Conservation (phyloP, 2,113 vertebrate species). For the Telmatochromis sp. region DNA sequence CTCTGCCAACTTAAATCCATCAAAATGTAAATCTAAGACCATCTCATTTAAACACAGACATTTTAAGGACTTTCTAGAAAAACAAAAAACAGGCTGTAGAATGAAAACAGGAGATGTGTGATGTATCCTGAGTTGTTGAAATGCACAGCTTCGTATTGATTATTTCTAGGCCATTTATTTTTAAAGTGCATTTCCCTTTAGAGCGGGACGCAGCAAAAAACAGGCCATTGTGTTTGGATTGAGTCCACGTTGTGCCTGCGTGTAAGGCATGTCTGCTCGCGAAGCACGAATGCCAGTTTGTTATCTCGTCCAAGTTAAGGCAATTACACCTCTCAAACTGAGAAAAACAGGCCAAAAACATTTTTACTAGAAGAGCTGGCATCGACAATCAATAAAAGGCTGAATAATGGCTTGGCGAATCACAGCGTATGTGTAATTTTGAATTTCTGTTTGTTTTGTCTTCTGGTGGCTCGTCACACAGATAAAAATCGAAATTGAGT, state of each 20-base stretch:
- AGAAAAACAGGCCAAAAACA: background rate
- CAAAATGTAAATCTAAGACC: background rate
- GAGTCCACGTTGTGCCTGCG: background rate
- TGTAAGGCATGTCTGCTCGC: background rate
- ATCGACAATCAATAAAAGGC: background rate
- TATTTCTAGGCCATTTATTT: slow-evolving; percentile 58
- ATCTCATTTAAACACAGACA: background rate
- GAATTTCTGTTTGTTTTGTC: background rate
- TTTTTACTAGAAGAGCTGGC: background rate
- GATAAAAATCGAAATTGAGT: background rate
- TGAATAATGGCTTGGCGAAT: background rate
- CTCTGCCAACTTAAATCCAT: background rate
- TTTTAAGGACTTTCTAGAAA: background rate
- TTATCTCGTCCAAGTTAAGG: background rate
- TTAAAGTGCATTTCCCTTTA: slow-evolving; percentile 35
- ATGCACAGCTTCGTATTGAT: slow-evolving; percentile 40
- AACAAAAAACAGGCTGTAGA: background rate
- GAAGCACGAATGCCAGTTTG: background rate
- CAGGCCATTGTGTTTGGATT: slow-evolving; percentile 41
- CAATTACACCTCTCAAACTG: background rate
- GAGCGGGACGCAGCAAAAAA: slow-evolving; percentile 22
- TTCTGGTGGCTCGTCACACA: background rate
- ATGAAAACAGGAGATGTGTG: background rate
- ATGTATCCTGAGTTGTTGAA: slow-evolving; percentile 15
- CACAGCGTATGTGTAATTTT: background rate